phyloP scores from a whole-genome alignment of 2,797 vertebrate species.

The Rhabdomys pumilio region DNA sequence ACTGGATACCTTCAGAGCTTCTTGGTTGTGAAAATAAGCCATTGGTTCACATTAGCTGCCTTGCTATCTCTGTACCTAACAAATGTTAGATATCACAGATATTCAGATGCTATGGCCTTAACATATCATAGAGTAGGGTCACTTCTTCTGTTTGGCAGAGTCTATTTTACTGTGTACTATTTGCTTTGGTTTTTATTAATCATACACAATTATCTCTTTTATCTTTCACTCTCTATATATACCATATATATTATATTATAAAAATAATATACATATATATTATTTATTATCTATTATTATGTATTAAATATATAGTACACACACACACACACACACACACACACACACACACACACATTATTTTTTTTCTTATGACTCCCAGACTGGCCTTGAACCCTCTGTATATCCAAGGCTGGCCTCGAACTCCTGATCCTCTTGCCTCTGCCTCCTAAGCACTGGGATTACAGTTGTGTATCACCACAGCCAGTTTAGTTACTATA shows the following conservation, averaged over 20 bases:
- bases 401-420: not conserved
- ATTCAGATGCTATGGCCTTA: not conserved
- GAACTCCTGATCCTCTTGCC: not conserved
- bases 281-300: not conserved
- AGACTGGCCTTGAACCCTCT: not conserved
- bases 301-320: not conserved
- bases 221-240: not conserved
- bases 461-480: not conserved
- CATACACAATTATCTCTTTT: not conserved
- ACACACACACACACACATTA: not conserved
- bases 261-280: not conserved
- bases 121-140: not conserved
- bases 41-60: not conserved
- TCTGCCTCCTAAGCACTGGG: not conserved
- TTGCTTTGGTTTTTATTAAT: not conserved
- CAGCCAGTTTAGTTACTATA: not conserved
- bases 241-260: not conserved
- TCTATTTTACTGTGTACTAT: conserved; percentile 2
- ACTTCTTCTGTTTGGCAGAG: not conserved
- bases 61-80: not conserved
- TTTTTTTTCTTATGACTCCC: not conserved
- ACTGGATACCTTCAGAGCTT: not conserved
- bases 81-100: not conserved
- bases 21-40: not conserved
- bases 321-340: not conserved